These are phyloP conservation scores for Anguilla japonica DNA, from an alignment of 2,113 vertebrate species.

Conservation along the genomic window DNA sequence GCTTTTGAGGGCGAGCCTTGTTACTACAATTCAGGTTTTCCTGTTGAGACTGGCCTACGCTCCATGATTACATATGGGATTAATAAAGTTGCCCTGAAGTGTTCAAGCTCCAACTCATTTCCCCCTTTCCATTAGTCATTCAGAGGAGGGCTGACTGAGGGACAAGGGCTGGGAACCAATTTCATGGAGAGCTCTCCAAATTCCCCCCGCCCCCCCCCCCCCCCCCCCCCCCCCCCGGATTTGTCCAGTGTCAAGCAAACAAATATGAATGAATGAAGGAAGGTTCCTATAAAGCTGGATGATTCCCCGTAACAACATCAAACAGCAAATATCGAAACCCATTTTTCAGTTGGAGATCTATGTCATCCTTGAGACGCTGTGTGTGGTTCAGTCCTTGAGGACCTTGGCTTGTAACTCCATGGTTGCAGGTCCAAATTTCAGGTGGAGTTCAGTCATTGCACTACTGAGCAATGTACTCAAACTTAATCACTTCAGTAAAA, in stretches of 20 bases:
- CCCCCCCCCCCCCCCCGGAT: background rate
- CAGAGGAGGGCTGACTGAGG: constrained; percentile 35
- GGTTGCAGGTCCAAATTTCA: background rate
- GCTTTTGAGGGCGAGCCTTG: constrained; percentile 26
- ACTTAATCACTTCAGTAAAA: background rate
- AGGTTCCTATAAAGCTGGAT: background rate
- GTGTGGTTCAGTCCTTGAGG: too few species aligned
- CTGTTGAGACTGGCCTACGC: constrained; percentile 65
- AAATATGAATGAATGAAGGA: background rate
- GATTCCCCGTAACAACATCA: too few species aligned
- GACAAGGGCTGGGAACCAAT: constrained; percentile 48
- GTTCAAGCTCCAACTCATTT: constrained; percentile 60
- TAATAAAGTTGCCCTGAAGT: constrained; percentile 45
- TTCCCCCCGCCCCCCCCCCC: background rate
- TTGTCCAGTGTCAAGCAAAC: background rate
- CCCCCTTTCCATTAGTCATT: constrained; percentile 51
- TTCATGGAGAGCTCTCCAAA: constrained; percentile 34
- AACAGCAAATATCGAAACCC: too few species aligned
- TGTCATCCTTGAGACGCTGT: too few species aligned
- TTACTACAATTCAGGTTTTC: constrained; percentile 56
- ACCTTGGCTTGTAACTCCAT: too few species aligned
- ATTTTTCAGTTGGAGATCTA: too few species aligned
- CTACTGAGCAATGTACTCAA: background rate
- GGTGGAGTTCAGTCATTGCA: background rate
- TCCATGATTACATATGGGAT: constrained; percentile 70